phyloP scores from a whole-genome alignment of 1,140 invertebrate genomes.

The Drosophila willistoni region DNA sequence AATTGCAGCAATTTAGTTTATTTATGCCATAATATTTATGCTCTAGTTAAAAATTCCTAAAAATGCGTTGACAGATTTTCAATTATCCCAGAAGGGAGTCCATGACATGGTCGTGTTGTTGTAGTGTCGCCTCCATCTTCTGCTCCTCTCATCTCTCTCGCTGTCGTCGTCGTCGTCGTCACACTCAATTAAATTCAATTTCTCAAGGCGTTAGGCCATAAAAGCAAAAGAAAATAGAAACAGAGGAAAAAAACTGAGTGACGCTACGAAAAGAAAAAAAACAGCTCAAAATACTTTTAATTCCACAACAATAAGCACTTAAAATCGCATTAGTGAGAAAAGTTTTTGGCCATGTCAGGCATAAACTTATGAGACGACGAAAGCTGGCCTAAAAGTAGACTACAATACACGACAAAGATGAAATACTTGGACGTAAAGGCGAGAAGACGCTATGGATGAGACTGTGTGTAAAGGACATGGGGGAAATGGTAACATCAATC shows the following conservation, averaged over 20 bases:
- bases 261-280: conserved; percentile 14
- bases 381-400: conserved; percentile 46
- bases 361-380: conserved; percentile 27
- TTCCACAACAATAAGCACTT: conserved; percentile 77
- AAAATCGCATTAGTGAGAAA: conserved; percentile 73
- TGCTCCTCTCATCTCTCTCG: background rate
- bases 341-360: conserved; percentile 37
- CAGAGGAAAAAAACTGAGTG: conserved; percentile 22
- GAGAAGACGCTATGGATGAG: background rate
- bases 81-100: conserved; percentile 64
- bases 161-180: conserved; percentile 10
- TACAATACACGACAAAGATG: conserved; percentile 12
- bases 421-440: conserved; percentile 1
- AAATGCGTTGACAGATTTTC: conserved; percentile 79
- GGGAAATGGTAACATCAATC: conserved; percentile 75
- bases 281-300: conserved; percentile 52
- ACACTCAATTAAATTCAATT: conserved; percentile 77
- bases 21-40: conserved; percentile 63
- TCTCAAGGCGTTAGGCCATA: conserved; percentile 58
- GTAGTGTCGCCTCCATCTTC: too few relatives aligned
- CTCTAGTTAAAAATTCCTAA: conserved; percentile 10
- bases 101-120: conserved; percentile 20
- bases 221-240: conserved; percentile 9
- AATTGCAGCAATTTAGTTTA: conserved; percentile 70
- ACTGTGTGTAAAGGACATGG: background rate